Percentiles rank a stretch among this genome's conserved stretches.
Evolutionary conservation across 2,888 invertebrate genomes (phyloP).

Genomic region (Mellilla xanthometata): DNA sequence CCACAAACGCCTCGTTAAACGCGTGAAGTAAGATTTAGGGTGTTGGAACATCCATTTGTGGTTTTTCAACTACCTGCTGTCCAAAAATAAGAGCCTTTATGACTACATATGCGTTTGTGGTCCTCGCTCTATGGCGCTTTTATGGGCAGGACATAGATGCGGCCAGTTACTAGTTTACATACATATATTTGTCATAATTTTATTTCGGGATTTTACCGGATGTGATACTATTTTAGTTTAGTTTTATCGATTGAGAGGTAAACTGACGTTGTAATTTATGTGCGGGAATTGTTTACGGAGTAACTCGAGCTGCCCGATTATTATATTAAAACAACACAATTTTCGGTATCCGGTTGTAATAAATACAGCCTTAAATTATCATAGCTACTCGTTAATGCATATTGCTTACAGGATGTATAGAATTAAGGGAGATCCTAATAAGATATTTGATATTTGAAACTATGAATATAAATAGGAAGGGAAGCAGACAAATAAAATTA

Average conservation of each 20-base stretch:
- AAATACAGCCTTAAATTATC: slow-evolving; percentile 27
- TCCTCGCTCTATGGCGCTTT: slow-evolving; percentile 22
- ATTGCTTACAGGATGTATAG: slow-evolving; percentile 9
- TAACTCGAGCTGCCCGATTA: slow-evolving; percentile 33
- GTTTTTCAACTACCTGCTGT: slow-evolving; percentile 13
- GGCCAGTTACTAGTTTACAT: slow-evolving; percentile 33
- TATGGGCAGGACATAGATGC: slow-evolving; percentile 37
- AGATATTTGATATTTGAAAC: slow-evolving; percentile 2
- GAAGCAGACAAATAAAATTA: no score
- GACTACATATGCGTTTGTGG: slow-evolving; percentile 16
- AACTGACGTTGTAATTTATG: slow-evolving; percentile 44
- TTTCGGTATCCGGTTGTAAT: slow-evolving; percentile 28
- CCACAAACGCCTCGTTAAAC: slow-evolving; percentile 4
- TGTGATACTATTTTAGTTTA: slow-evolving; percentile 58
- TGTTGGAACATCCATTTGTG: slow-evolving; percentile 12
- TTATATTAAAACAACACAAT: slow-evolving; percentile 24
- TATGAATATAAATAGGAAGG: slow-evolving; percentile 2
- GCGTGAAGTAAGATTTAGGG: not conserved
- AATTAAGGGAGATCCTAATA: slow-evolving; percentile 3
- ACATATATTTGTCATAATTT: slow-evolving; percentile 41
- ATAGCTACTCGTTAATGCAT: slow-evolving; percentile 1
- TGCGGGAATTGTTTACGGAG: slow-evolving; percentile 41
- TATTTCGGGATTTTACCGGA: slow-evolving; percentile 48
- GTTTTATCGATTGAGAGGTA: slow-evolving; percentile 63
- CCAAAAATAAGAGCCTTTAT: slow-evolving; percentile 16